Conservation (phyloP, 2,797 vertebrate genomes). For the Sebastes trivittatus region DNA sequence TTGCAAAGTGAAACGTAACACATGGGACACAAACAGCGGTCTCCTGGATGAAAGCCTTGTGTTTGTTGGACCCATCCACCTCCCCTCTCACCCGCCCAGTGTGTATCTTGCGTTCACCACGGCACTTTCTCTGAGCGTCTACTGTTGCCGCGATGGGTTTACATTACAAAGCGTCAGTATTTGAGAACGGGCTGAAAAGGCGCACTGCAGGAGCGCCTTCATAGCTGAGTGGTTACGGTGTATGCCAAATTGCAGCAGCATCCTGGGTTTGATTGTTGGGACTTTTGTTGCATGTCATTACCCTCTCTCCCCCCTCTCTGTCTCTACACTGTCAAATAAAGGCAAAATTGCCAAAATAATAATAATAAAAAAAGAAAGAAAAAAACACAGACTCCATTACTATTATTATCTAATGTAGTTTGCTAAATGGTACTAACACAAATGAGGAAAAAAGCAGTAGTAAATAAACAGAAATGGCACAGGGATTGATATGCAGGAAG, state of each 20-base stretch:
- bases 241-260: fast-evolving
- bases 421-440: slow-evolving; percentile 9
- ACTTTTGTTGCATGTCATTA: not conserved
- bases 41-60: too few relatives aligned
- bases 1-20: too few relatives aligned
- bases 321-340: not conserved
- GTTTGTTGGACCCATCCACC: too few relatives aligned
- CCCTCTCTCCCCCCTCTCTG: not conserved
- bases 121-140: too few relatives aligned
- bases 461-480: slow-evolving; percentile 7
- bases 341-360: not conserved
- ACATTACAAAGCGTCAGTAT: too few relatives aligned
- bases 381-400: not conserved
- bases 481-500: not conserved
- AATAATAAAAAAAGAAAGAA: not conserved
- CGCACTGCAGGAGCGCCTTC: not conserved
- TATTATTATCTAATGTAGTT: slow-evolving; percentile 1
- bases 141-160: too few relatives aligned
- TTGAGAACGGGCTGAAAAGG: not conserved
- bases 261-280: not conserved
- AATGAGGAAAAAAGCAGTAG: slow-evolving; percentile 12
- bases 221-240: not conserved
- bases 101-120: too few relatives aligned
- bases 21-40: too few relatives aligned
- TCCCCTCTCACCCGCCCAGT: too few relatives aligned